phyloP scores from a whole-genome alignment of 2,113 vertebrate species.

The Ochotona curzoniae region DNA sequence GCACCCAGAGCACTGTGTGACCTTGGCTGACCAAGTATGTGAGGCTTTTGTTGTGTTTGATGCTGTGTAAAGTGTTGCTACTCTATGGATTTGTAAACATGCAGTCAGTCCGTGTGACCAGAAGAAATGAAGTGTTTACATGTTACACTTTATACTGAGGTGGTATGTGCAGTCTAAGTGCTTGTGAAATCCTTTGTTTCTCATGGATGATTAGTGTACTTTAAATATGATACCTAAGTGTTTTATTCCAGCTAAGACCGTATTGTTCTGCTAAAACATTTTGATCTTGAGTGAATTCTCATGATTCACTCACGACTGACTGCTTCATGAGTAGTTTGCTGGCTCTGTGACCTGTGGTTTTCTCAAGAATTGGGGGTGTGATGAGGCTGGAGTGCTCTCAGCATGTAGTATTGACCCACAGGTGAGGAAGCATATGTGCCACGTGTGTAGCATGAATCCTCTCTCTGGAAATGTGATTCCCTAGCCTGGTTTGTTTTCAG shows the following conservation, averaged over 20 bases:
- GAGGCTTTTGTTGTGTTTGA: neutral
- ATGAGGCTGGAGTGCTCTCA: neutral
- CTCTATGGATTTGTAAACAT: fast-evolving
- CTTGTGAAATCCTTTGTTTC: neutral
- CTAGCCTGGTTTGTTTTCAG: neutral
- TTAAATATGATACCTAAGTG: neutral
- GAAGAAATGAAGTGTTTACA: neutral
- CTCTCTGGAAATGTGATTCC: neutral
- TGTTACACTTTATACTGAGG: neutral
- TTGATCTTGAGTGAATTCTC: constrained; percentile 7
- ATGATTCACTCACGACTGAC: neutral
- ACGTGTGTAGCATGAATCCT: neutral
- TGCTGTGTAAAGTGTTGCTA: fast-evolving
- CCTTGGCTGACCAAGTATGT: constrained; percentile 88
- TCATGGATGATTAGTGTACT: neutral
- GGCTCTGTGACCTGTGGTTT: neutral
- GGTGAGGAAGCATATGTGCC: fast-evolving
- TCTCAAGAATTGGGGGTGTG: neutral
- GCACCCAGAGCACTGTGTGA: constrained; percentile 85
- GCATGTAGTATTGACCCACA: fast-evolving
- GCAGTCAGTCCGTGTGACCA: neutral
- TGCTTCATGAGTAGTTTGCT: neutral
- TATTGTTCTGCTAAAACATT: neutral
- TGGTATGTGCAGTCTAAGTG: neutral
- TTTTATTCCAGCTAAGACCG: neutral